These are phyloP conservation scores for Chiridota heheva DNA, from an alignment of 35 echinoderm and acorn worm species.

Conservation along the genomic window DNA sequence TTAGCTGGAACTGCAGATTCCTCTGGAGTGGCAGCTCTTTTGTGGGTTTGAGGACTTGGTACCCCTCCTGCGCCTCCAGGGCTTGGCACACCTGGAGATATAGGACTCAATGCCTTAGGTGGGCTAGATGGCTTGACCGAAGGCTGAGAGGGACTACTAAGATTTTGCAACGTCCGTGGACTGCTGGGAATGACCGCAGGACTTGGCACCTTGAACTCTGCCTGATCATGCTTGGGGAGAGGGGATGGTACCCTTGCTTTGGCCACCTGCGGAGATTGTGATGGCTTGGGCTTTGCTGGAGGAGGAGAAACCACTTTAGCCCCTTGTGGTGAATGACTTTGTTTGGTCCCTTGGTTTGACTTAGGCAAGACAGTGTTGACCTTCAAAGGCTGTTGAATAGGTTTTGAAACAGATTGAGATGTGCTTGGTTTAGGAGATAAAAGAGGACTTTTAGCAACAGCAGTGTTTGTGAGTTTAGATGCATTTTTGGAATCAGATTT, in stretches of 20 bases:
- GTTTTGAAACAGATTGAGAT: too few species aligned
- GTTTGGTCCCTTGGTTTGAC: too few species aligned
- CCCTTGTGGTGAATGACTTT: too few species aligned
- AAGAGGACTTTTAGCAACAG: too few species aligned
- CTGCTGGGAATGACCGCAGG: constrained; percentile 60
- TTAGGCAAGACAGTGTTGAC: too few species aligned
- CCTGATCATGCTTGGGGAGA: constrained; percentile 36
- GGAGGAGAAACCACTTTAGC: too few species aligned
- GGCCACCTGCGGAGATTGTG: not conserved
- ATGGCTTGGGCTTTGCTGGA: not conserved
- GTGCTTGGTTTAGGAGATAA: too few species aligned
- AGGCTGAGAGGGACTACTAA: constrained; percentile 16
- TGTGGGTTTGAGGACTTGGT: constrained; percentile 33
- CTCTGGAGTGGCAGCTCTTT: constrained; percentile 73
- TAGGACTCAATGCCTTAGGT: constrained; percentile 38
- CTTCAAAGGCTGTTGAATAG: too few species aligned
- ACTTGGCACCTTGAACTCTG: constrained; percentile 93
- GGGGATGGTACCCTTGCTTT: constrained; percentile 9
- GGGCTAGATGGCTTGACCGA: constrained; percentile 39
- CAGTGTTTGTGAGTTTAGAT: too few species aligned
- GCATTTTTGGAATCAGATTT: too few species aligned
- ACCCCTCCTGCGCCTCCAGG: constrained; percentile 36
- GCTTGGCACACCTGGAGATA: constrained; percentile 69
- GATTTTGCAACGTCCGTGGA: constrained; percentile 26
- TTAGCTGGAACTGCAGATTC: constrained; percentile 25